phyloP scores from a whole-genome alignment of 2,113 vertebrate species.

The Perognathus longimembris region DNA sequence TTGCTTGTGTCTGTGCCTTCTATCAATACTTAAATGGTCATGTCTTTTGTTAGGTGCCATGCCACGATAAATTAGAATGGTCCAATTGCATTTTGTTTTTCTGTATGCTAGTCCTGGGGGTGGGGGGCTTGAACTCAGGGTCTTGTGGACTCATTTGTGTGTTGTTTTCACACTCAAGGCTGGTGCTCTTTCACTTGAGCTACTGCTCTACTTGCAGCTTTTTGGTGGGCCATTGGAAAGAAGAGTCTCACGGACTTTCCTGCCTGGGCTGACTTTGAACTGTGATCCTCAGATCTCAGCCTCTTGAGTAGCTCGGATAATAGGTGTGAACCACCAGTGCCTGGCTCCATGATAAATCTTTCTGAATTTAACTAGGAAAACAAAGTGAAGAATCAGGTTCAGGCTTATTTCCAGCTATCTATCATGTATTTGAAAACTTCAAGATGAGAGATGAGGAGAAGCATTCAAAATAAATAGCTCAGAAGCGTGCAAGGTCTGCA shows the following conservation, averaged over 20 bases:
- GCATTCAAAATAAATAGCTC: slow-evolving; percentile 56
- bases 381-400: slow-evolving; percentile 38
- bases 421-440: slow-evolving; percentile 51
- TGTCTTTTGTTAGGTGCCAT: slow-evolving; percentile 9
- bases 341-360: slow-evolving; percentile 51
- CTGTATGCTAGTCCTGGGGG: background rate
- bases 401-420: slow-evolving; percentile 45
- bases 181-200: too few relatives aligned
- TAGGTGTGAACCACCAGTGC: background rate
- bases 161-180: too few relatives aligned
- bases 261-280: too few relatives aligned
- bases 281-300: too few relatives aligned
- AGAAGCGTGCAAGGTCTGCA: slow-evolving; percentile 45
- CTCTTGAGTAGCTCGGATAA: too few relatives aligned
- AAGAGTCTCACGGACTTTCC: too few relatives aligned
- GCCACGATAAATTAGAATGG: background rate
- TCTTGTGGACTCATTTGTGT: too few relatives aligned
- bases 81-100: slow-evolving; percentile 6
- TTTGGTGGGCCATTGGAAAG: too few relatives aligned
- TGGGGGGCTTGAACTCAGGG: too few relatives aligned
- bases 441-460: slow-evolving; percentile 54
- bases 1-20: background rate
- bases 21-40: background rate
- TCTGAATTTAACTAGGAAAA: slow-evolving; percentile 13
- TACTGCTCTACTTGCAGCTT: too few relatives aligned